Base-by-base conservation (phyloP, 2,888 invertebrate genomes). In the Seira sanloemensis region DNA sequence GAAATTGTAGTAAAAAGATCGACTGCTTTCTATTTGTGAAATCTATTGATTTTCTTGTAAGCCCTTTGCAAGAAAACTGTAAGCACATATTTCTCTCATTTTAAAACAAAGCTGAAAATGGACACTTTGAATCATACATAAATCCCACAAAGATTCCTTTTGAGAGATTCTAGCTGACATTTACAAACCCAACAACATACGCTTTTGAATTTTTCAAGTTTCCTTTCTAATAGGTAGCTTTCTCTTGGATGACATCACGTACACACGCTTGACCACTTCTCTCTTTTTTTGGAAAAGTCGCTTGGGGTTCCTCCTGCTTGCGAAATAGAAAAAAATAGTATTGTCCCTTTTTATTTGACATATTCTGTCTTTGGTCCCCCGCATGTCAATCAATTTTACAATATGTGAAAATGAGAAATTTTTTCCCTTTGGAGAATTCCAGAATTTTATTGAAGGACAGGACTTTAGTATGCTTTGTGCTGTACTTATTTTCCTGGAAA, bases 371-470 rank as follows among this genome's bases (percentile, higher is more conserved):
- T 18, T 68, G 26, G 80, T 68, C 73, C 67, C 73, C 74, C 24
- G 7, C 69, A 62, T 80, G 80, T 80, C 80, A 80, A 74, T 80
- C 80, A 80, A 68, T 1, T 12, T 69, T 23, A 4, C 79, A 80
- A 68, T 80, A 80, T 68, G 68, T 80, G 80, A 80, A 80, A 80
- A 80, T 79, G 79, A 79, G 78, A 79, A 72, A 79, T 46, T 78
- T 78, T 58, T 58, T 58, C 58, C 58, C 58, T 58, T 58, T 58
- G 58, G 12, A 37, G 37, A n/a, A n/a, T n/a, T n/a, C n/a, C n/a
- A n/a, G n/a, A n/a, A n/a, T n/a, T n/a, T n/a, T n/a, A n/a, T n/a
- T n/a, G n/a, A n/a, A n/a, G n/a, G n/a, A n/a, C n/a, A n/a, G n/a
- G n/a, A n/a, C n/a, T n/a, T n/a, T n/a, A n/a, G n/a, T n/a, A n/a